Evolutionary conservation across 2,797 vertebrate genomes (phyloP).

Genomic region (Lagodon rhomboides): DNA sequence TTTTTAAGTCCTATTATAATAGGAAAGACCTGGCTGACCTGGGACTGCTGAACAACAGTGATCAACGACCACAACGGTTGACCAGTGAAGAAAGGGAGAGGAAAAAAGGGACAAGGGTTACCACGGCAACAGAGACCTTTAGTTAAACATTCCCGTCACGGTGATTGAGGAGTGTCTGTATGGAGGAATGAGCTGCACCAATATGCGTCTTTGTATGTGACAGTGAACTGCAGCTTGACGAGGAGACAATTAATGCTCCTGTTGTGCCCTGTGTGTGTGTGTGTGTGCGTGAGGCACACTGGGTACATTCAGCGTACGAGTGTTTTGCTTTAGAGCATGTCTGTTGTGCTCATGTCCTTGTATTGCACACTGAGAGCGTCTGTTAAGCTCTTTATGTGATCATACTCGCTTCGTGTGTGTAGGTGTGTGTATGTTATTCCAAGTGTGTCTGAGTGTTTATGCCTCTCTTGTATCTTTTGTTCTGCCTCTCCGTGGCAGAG

Average conservation of each 20-base stretch:
- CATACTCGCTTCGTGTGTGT: slow-evolving; percentile 20
- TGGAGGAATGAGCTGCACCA: slow-evolving; percentile 54
- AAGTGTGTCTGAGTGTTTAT: slow-evolving; percentile 16
- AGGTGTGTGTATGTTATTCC: slow-evolving; percentile 4
- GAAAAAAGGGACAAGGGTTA: slow-evolving; percentile 41
- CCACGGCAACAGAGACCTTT: slow-evolving; percentile 66
- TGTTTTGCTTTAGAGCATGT: slow-evolving; percentile 16
- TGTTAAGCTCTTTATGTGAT: slow-evolving; percentile 37
- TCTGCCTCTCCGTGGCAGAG: slow-evolving; percentile 7
- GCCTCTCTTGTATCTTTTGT: slow-evolving; percentile 36
- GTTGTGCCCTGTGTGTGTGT: slow-evolving; percentile 24
- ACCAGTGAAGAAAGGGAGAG: slow-evolving; percentile 16
- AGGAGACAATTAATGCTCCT: slow-evolving; percentile 13
- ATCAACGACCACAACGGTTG: slow-evolving; percentile 50
- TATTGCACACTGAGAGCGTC: slow-evolving; percentile 18
- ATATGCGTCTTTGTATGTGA: slow-evolving; percentile 44
- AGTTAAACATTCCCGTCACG: slow-evolving; percentile 71
- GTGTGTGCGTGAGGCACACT: not conserved
- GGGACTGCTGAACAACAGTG: slow-evolving; percentile 30
- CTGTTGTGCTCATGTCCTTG: slow-evolving; percentile 18
- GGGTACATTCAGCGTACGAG: not conserved
- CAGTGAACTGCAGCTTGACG: slow-evolving; percentile 41
- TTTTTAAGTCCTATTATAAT: slow-evolving; percentile 21
- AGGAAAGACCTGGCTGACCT: slow-evolving; percentile 31
- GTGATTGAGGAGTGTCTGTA: slow-evolving; percentile 63